Evolutionary conservation across 2,113 vertebrate species (phyloP), one percentile per base, ranked within the genome.

Genomic region (Anoplopoma fimbria): DNA sequence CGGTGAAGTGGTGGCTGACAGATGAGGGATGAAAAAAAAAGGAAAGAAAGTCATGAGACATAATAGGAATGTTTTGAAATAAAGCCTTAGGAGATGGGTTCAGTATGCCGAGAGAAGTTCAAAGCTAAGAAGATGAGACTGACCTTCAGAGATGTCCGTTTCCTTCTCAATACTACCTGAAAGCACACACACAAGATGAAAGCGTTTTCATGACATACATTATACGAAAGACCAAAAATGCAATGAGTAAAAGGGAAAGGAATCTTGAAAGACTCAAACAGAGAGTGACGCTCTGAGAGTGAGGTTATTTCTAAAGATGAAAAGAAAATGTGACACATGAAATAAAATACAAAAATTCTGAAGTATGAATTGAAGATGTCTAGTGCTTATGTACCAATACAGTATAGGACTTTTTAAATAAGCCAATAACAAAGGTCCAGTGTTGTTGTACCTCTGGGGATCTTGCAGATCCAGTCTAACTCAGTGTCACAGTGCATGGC

Each of bases 381-480:
- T 1, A 6, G 15, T 19, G 58, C 9, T 19, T 17, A 53, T 53
- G 15, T 42, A 33, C 19, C 14, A 34, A 34, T 73, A 15, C 7
- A 36, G 42, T 4, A 31, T 2, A 40, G 8, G 27, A 42, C 7
- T 17, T 42, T 60, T 15, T 60, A 21, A 19, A 49, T 27, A 13
- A 29, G 17, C 17, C 27, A 4, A 47, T 19, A 51, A 10, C 14
- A 34, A 23, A 47, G 9, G 13, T 33, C 2, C 15, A 25, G 12
- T 45, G 49, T 29, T 45, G 6, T 34, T 21, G 79, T 91, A 99
- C 98, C 98, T 97, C 96, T 96, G 15, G 97, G 97, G 79, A 98
- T 96, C 92, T 99, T 99, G 95, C 98, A 99, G 92, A 99, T 97
- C 98, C 97, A 99, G 94, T 99, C 97, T 71, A 99, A 94, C 84